Base-by-base conservation (phyloP, 2,797 vertebrate genomes). In the Fistularia tabacaria region DNA sequence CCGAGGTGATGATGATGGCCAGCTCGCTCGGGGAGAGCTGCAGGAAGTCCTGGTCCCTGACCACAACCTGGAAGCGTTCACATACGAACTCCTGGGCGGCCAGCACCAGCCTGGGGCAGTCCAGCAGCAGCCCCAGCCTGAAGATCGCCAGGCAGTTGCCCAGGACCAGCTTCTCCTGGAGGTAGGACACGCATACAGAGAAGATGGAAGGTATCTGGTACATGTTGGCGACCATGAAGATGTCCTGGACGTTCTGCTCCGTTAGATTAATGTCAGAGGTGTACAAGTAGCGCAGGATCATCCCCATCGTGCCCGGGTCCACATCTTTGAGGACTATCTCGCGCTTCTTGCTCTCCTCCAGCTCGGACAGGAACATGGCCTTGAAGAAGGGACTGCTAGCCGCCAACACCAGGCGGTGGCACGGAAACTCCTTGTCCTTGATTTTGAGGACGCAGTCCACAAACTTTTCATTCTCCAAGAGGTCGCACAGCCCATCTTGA, bases 201-300 rank as follows among this genome's bases (percentile, higher is more conserved):
- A 99, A 99, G 77, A 98, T 94, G 62, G 97, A 99, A 0, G 97
- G 96, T 74, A 99, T 98, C 92, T 99, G 97, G 87, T 96, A 95
- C 92, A 96, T 94, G 82, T 98, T 98, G 7, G 97, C 95, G 0
- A 94, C 92, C 0, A 95, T 93, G 74, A 99, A 98, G 71, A 99
- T 92, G 47, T 96, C 96, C 86, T 98, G 96, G 56, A 99, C 96
- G 0, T 96, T 99, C 60, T 93, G 90, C 69, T 99, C 97, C 0
- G 94, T 97, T 68, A 99, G 85, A 67, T 89, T 90, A 54, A 99
- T 93, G 74, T 99, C 95, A 0, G 97, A 99, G 9, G 95, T 98
- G 87, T 99, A 99, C 56, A 99, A 87, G 69, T 98, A 99, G 37
- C 92, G 92, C 49, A 99, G 88, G 56, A 99, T 94, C 90, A 94